Base-by-base conservation (phyloP, 2,888 invertebrate species). In the Calliscelio sp. region DNA sequence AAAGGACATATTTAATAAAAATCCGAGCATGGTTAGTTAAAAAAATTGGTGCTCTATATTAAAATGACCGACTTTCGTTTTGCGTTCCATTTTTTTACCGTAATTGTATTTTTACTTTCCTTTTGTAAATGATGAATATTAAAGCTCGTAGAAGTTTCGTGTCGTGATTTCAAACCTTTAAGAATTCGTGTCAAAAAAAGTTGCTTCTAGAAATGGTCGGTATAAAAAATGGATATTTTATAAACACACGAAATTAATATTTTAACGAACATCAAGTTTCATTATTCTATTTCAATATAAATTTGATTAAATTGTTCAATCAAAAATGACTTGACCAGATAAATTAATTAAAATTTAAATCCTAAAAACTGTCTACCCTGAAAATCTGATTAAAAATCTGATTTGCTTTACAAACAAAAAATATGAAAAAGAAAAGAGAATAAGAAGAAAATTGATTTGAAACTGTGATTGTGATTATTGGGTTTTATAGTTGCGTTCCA, bases 121-220 rank as follows among this genome's bases (percentile, higher is more conserved):
- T 41, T 61, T 25, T 63, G 2, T 44, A 20, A 20, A 18, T n/a
- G n/a, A 44, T 24, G 18, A 61, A 38, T 22, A 24, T 61, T 35
- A 61, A 38, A 41, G 8, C 20, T 38, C 32, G 22, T 18, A 51
- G 35, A 66, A 51, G 22, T 35, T 16, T 25, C 10, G 25, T 46
- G 46, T 46, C 0, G n/a, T 11, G 16, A 5, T 46, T 65, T 46
- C 0, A 28, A 11, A 46, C 6, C 10, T 20, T 44, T 3, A 28
- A 25, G 41, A 44, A 46, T 65, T 18, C 24, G 24, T 10, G 28
- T 55, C 28, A 24, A 55, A 55, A 55, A 55, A 49, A 49, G 53
- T 55, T 55, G 24, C n/a, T 25, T 55, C 28, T 53, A 3, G n/a
- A 24, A 55, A 55, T 49, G 16, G 18, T 8, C 3, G 16, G 16